Evolutionary conservation across 2,113 vertebrate species (phyloP), one percentile per base, ranked within the genome.

Genomic region (Opisthocomus hoazin): DNA sequence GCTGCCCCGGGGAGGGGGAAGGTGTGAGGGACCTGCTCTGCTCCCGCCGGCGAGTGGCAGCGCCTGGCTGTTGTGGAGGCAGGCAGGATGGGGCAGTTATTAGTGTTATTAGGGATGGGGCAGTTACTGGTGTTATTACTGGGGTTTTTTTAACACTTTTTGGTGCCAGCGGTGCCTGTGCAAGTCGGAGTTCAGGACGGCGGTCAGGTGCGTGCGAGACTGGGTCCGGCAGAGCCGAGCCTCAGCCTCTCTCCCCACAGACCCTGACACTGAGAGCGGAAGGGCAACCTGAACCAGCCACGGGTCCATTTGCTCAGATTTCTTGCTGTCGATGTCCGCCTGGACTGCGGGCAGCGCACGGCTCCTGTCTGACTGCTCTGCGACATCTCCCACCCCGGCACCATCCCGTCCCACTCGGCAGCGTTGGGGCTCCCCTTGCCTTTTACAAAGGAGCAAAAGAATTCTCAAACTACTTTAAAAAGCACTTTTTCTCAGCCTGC

Each of bases 371-470:
- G 50, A 26, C 79, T 78, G 56, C 69, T 30, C 81, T 3, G 22
- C 53, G 68, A 10, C 43, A 13, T 20, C 51, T 54, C 61, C 46
- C 23, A 26, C n/a, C 36, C 12, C 0, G 51, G 18, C n/a, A 7
- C 29, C 1, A 1, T 20, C 78, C 93, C 32, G 0, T 37, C 84
- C 39, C 57, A 15, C 12, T 56, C 20, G 3, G 15, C 20, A 4
- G 0, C 17, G 0, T 0, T 2, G 34, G 54, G 50, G 29, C 1
- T 88, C 34, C 54, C 23, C 34, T 29, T 48, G 15, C 53, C 32
- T 91, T 29, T 73, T 46, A 43, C 58, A 45, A 43, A 50, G 36
- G 83, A 61, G 73, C 9, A 17, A 60, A 84, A 87, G 41, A 69
- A 85, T 46, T 32, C 8, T 9, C 56, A 8, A 79, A 78, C 14